phyloP scores from a whole-genome alignment of 2,797 vertebrate genomes.

The Nannoperca obscura region DNA sequence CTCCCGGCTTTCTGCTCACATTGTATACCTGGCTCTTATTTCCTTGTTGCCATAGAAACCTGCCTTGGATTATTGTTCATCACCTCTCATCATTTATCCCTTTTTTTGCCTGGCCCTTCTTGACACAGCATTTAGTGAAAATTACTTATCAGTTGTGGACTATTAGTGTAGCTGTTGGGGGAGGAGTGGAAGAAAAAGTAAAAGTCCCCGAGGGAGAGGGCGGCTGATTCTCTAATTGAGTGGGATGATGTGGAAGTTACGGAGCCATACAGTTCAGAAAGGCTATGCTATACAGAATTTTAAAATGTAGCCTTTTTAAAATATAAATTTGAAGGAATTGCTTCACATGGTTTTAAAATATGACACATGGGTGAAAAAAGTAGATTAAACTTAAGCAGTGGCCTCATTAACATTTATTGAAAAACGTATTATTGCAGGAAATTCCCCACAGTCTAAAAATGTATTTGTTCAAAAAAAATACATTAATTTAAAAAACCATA shows the following conservation, averaged over 20 bases:
- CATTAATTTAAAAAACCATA: not conserved
- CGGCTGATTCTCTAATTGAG: slow-evolving; percentile 52
- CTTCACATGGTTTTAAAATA: not conserved
- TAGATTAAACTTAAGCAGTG: not conserved
- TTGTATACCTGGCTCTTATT: slow-evolving; percentile 70
- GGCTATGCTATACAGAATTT: not conserved
- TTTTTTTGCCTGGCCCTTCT: slow-evolving; percentile 44
- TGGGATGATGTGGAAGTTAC: slow-evolving; percentile 49
- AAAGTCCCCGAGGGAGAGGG: slow-evolving; percentile 46
- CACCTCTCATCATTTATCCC: slow-evolving; percentile 56
- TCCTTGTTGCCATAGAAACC: slow-evolving; percentile 76
- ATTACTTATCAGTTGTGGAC: slow-evolving; percentile 59
- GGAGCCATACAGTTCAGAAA: slow-evolving; percentile 34
- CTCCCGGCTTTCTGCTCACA: slow-evolving; percentile 57
- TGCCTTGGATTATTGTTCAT: slow-evolving; percentile 62
- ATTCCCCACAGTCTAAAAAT: too few relatives aligned
- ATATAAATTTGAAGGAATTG: not conserved
- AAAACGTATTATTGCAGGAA: not conserved
- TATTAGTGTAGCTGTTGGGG: slow-evolving; percentile 46
- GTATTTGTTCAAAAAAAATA: not conserved
- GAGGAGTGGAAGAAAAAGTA: slow-evolving; percentile 55
- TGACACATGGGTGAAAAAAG: not conserved
- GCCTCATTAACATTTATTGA: not conserved
- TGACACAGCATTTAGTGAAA: slow-evolving; percentile 63
- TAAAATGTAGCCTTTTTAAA: slow-evolving; percentile 5